Evolutionary conservation across 2,888 invertebrate genomes (phyloP).

Genomic region (Timema podura): DNA sequence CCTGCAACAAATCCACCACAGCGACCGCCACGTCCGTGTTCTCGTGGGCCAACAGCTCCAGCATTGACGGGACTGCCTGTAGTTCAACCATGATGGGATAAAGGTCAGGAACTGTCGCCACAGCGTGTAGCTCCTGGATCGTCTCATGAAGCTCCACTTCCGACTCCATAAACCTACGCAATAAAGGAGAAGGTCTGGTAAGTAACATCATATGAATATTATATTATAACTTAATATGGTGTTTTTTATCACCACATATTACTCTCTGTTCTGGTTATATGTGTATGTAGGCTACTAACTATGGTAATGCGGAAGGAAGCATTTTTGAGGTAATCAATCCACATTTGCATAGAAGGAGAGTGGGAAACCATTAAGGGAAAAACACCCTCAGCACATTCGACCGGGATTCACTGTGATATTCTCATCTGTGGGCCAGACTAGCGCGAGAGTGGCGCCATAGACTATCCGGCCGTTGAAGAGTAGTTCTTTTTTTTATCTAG

Average conservation of each 20-base stretch:
- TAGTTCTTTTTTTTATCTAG: too few species aligned
- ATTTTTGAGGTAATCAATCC: too few species aligned
- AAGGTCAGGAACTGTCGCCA: constrained; percentile 93
- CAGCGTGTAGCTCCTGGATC: constrained; percentile 83
- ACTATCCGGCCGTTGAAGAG: too few species aligned
- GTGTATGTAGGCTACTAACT: too few species aligned
- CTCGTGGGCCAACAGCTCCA: constrained; percentile 91
- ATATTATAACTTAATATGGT: not conserved
- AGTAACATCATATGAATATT: not conserved
- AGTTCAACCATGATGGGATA: constrained; percentile 88
- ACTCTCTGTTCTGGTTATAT: not conserved
- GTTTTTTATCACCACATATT: not conserved
- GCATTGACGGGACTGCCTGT: constrained; percentile 82
- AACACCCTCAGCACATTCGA: too few species aligned
- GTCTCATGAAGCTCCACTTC: constrained; percentile 90
- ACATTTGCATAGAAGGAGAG: too few species aligned
- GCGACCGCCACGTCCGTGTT: constrained; percentile 90
- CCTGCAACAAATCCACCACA: constrained; percentile 67
- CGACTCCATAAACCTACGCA: constrained; percentile 82
- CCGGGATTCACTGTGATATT: too few species aligned
- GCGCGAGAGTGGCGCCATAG: too few species aligned
- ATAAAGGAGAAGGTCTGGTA: constrained; percentile 4
- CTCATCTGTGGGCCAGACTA: too few species aligned
- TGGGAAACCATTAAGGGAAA: too few species aligned
- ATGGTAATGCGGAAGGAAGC: too few species aligned